Evolutionary conservation across 2,888 invertebrate genomes (phyloP).

Genomic region (Eurytoma adleriae): DNA sequence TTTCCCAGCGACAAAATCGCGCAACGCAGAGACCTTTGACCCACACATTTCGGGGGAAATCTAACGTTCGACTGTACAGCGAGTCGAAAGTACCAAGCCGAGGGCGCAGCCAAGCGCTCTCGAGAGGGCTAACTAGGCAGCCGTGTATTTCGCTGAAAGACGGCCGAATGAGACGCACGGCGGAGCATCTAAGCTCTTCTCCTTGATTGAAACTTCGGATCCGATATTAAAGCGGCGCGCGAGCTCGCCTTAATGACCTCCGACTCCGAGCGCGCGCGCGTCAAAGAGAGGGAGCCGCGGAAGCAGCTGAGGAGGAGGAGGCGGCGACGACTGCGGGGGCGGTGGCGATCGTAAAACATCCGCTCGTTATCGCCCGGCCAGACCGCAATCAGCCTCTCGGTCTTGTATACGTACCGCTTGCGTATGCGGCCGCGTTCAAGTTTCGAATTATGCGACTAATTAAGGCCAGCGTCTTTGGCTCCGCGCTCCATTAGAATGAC

Average conservation of each 20-base stretch:
- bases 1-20: too few species aligned
- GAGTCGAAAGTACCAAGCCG: too few species aligned
- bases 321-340: background rate
- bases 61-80: too few species aligned
- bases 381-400: constrained; percentile 23
- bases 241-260: background rate
- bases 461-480: constrained; percentile 26
- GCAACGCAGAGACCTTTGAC: too few species aligned
- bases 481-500: background rate
- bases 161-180: too few species aligned
- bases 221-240: background rate
- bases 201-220: constrained; percentile 18
- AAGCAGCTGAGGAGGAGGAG: too few species aligned
- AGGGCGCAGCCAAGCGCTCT: too few species aligned
- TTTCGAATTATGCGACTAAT: constrained; percentile 26
- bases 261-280: background rate
- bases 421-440: background rate
- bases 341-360: constrained; percentile 27
- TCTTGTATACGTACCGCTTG: background rate
- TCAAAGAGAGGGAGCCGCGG: background rate
- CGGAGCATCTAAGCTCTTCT: background rate
- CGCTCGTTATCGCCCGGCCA: constrained; percentile 18
- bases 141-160: too few species aligned
- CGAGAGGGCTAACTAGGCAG: too few species aligned
- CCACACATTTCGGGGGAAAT: too few species aligned